Percentiles rank a stretch among this genome's conserved stretches.
Evolutionary conservation across 2,113 vertebrate genomes (phyloP).

Genomic region (Epinephelus lanceolatus): DNA sequence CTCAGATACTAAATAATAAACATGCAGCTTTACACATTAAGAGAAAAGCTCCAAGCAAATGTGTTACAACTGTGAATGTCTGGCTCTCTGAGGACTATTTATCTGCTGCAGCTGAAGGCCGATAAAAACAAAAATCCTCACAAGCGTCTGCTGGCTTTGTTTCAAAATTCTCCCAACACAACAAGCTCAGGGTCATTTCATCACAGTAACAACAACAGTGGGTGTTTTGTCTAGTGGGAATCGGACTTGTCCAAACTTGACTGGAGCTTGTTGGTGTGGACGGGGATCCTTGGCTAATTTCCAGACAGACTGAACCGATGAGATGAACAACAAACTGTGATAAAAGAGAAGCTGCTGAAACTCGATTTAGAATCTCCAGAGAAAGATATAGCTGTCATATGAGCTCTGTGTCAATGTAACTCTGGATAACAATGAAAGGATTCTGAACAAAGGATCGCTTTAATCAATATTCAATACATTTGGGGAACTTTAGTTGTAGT

Average conservation of each 20-base stretch:
- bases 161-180: slow-evolving; percentile 19
- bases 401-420: not conserved
- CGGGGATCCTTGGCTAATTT: slow-evolving; percentile 21
- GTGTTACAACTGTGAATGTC: not conserved
- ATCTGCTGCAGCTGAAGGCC: slow-evolving; percentile 36
- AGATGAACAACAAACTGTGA: not conserved
- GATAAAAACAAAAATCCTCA: slow-evolving; percentile 15
- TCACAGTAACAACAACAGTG: slow-evolving; percentile 32
- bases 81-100: slow-evolving; percentile 28
- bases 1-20: slow-evolving; percentile 24
- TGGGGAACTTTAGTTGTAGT: slow-evolving; percentile 27
- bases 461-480: slow-evolving; percentile 22
- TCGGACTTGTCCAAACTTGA: slow-evolving; percentile 2
- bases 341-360: slow-evolving; percentile 6
- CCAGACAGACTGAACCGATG: not conserved
- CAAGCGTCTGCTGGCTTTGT: slow-evolving; percentile 21
- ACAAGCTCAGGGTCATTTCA: slow-evolving; percentile 42
- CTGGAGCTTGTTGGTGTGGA: slow-evolving; percentile 1
- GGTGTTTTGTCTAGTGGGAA: slow-evolving; percentile 27
- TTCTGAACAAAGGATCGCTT: slow-evolving; percentile 18
- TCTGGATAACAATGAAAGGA: not conserved
- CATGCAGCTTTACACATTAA: slow-evolving; percentile 1
- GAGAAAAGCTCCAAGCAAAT: slow-evolving; percentile 4
- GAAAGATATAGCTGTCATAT: not conserved
- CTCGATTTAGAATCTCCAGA: slow-evolving; percentile 14